A percentile compares a stretch with the other conserved stretches of the same genome.
phyloP scores from a whole-genome alignment of 2,797 vertebrate genomes.

The Muscicapa comitata region DNA sequence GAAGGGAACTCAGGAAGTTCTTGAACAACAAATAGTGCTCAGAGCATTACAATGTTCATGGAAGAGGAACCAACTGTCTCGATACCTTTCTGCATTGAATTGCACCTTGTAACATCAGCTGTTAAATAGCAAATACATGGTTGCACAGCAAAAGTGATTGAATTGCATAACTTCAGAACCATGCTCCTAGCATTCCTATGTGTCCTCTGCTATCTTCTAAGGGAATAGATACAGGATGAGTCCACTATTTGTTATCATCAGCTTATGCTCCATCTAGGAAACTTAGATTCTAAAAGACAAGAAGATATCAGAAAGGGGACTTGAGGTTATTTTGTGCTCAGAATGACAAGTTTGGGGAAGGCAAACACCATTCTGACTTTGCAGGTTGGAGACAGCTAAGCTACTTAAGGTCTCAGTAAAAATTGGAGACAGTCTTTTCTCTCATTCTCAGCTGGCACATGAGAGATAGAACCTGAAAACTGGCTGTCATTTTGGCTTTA shows the following conservation, averaged over 20 bases:
- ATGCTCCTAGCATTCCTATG: neutral
- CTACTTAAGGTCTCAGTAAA: neutral
- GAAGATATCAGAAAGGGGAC: neutral
- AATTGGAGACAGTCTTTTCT: neutral
- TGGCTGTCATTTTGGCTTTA: neutral
- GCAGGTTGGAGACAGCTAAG: neutral
- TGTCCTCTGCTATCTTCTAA: neutral
- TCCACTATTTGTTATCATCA: neutral
- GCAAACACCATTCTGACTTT: neutral
- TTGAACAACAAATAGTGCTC: neutral
- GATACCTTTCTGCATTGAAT: neutral
- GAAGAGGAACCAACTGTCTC: neutral
- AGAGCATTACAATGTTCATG: neutral
- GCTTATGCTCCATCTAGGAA: neutral
- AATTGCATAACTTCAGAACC: neutral
- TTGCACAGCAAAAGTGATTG: neutral
- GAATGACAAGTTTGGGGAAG: neutral
- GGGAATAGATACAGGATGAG: neutral
- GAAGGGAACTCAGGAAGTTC: neutral
- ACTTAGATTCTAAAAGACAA: neutral
- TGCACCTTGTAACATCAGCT: neutral
- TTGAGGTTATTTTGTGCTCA: neutral
- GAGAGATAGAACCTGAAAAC: neutral
- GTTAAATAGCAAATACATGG: neutral
- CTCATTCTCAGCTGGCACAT: neutral